Conservation (phyloP, 2,113 vertebrate genomes). For the Lophura nycthemera region DNA sequence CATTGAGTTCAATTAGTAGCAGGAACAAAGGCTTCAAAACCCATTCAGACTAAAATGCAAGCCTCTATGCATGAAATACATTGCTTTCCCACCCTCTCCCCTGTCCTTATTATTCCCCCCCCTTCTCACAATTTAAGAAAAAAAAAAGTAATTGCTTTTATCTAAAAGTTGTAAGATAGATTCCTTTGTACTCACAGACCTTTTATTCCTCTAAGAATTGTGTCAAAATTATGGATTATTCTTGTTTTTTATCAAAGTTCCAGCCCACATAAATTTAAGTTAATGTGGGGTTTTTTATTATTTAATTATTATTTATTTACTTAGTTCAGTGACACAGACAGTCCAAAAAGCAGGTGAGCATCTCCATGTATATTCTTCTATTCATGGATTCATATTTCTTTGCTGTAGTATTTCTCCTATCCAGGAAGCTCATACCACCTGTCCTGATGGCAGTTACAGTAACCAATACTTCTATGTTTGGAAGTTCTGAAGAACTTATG, state of each 20-base stretch:
- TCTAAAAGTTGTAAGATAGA: conserved; percentile 65
- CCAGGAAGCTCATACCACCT: conserved; percentile 57
- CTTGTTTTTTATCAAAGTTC: conserved; percentile 33
- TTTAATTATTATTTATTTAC: conserved; percentile 62
- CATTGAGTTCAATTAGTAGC: conserved; percentile 68
- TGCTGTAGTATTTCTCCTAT: conserved; percentile 40
- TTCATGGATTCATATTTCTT: conserved; percentile 63
- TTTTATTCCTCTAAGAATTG: conserved; percentile 46
- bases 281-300: neutral
- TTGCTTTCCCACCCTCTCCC: conserved; percentile 36
- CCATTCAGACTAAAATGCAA: conserved; percentile 65
- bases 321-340: conserved; percentile 74
- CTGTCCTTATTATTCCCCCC: neutral
- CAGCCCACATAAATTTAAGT: conserved; percentile 60
- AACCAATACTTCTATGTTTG: conserved; percentile 56
- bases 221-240: conserved; percentile 43
- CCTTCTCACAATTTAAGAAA: conserved; percentile 48
- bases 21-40: conserved; percentile 65
- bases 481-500: conserved; percentile 62
- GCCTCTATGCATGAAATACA: conserved; percentile 43
- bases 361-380: conserved; percentile 64
- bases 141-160: conserved; percentile 41
- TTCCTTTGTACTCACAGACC: conserved; percentile 60
- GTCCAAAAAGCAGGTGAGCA: conserved; percentile 64
- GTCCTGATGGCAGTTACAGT: conserved; percentile 61